Evolutionary conservation across 2,888 invertebrate species (phyloP), one percentile per base, ranked within the genome.

Genomic region (Agrochola macilenta): DNA sequence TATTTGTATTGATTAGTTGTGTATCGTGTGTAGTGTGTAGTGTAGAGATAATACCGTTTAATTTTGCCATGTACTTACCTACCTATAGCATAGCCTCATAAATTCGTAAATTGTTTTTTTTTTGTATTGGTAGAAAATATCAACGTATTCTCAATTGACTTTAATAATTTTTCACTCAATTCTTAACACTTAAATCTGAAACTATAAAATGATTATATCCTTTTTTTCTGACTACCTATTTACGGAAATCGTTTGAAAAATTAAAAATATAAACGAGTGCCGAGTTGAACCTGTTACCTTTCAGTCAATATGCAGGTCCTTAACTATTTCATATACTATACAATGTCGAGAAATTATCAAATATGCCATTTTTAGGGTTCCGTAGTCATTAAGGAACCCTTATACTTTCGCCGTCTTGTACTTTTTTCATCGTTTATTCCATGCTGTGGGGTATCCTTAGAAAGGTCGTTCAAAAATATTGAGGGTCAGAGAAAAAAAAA

Each of bases 1-100:
- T 58, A 65, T 72, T 30, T 69, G 54, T 78, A 54, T 46, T 68
- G n/a, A 39, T 52, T 46, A 57, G n/a, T 58, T 78, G 54, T 83
- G 20, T 54, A 39, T 43, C 23, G 17, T 64, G 0, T 14, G 5
- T 60, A 26, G 35, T 74, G 39, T 14, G 30, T 30, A 30, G 30
- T 30, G 30, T 30, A 39, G 35, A 54, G 20, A 49, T 35, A 54
- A 26, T 49, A 43, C 14, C 9, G 8, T 20, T 54, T 70, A 26
- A 57, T 20, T 70, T 43, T 26, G 5, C 7, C 14, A n/a, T 61
- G 14, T 46, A 60, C 14, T 1, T 73, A 17, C 61, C 11, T 72
- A 17, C 39, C 43, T 23, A 11, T 23, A 26, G 12, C 30, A 20
- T 23, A 57, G 79, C 54, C 26, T 12, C 12, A 46, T 46, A 46